These are phyloP conservation scores for Cyclopterus lumpus DNA, from an alignment of 2,797 vertebrate genomes.

Conservation along the genomic window DNA sequence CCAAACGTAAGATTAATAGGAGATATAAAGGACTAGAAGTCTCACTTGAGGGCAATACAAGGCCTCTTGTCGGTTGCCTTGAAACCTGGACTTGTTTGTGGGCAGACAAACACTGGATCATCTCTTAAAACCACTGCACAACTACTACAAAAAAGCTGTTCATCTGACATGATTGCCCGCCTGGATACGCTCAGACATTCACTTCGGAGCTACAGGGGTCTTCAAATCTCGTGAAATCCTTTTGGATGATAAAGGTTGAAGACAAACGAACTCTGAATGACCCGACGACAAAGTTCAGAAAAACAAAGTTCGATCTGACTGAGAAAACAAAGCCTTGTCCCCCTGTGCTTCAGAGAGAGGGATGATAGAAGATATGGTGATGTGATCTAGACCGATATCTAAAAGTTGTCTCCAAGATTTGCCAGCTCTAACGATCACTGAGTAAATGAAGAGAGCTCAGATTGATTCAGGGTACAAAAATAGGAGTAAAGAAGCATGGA, in stretches of 20 bases:
- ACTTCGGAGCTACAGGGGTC: neutral
- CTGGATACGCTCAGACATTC: neutral
- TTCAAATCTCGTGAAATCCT: neutral
- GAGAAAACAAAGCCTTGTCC: conserved; percentile 5
- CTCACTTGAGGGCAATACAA: neutral
- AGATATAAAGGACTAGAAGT: conserved; percentile 6
- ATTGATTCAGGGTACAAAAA: conserved; percentile 82
- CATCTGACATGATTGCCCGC: neutral
- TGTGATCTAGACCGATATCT: conserved; percentile 46
- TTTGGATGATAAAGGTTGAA: conserved; percentile 7
- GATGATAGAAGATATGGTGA: conserved; percentile 65
- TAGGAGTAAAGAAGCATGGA: conserved; percentile 84
- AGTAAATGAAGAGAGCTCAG: conserved; percentile 79
- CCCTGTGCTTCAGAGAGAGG: conserved; percentile 20
- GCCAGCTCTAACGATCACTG: conserved; percentile 55
- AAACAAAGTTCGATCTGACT: conserved; percentile 5
- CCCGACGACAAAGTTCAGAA: conserved; percentile 10
- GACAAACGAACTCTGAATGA: conserved; percentile 18
- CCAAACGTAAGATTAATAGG: conserved; percentile 3
- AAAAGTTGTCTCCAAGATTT: conserved; percentile 60
- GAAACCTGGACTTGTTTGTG: conserved; percentile 2
- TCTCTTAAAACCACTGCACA: conserved; percentile 3
- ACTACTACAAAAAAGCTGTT: conserved; percentile 22
- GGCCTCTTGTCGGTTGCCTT: neutral
- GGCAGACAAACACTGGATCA: neutral